A percentile compares a stretch with the other conserved stretches of the same genome.
phyloP scores from a whole-genome alignment of 1,140 invertebrate species.

The Vanessa tameamea region DNA sequence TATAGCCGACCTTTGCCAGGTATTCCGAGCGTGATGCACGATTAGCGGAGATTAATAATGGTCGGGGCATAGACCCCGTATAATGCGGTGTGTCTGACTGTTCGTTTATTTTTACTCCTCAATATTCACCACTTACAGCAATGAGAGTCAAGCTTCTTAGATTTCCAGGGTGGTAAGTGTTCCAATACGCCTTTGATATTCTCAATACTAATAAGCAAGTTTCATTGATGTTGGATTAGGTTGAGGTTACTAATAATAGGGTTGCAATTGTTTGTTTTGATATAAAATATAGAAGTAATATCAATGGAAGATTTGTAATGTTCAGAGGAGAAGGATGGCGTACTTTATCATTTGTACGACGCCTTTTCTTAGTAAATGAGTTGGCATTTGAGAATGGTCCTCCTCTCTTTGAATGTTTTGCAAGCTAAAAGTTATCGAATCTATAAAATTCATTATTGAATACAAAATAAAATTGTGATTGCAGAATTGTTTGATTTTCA shows the following conservation, averaged over 20 bases:
- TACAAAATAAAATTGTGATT: too few species aligned
- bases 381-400: too few species aligned
- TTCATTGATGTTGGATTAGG: constrained; percentile 3
- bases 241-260: not conserved
- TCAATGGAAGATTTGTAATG: too few species aligned
- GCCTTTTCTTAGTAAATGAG: too few species aligned
- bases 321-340: too few species aligned
- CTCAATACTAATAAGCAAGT: not conserved
- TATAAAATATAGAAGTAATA: not conserved
- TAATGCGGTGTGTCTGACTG: constrained; percentile 10
- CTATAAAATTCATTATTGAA: too few species aligned
- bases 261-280: not conserved
- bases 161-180: not conserved
- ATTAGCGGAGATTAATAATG: constrained; percentile 39
- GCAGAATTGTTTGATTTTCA: too few species aligned
- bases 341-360: too few species aligned
- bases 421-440: too few species aligned
- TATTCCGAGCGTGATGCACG: constrained; percentile 37
- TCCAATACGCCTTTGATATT: constrained; percentile 1
- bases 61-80: constrained; percentile 36
- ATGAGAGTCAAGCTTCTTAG: not conserved
- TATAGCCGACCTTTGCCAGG: constrained; percentile 39
- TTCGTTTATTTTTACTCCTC: constrained; percentile 4
- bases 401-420: too few species aligned
- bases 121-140: not conserved